Base-by-base conservation (phyloP, 2,113 vertebrate genomes). In the Excalfactoria chinensis region DNA sequence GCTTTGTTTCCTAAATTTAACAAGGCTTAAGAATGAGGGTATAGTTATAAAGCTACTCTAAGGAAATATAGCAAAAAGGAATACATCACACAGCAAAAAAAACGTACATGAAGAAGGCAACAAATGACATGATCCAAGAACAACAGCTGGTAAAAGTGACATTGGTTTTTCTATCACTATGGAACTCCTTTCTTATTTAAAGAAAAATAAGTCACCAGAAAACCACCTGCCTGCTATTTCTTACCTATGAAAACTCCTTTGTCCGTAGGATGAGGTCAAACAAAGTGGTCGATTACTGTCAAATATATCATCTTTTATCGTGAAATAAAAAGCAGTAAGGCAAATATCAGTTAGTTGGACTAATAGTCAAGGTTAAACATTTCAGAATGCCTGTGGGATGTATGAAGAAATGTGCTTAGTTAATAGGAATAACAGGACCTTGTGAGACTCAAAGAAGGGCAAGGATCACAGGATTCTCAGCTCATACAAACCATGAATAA, bases 401-500 rank as follows among this genome's bases (percentile, higher is more conserved):
- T 34, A 84, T 49, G 70, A 88, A 95, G 71, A 91, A 94, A 79
- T 63, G 74, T 48, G 64, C 41, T 56, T 69, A 64, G 56, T 51
- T 34, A 86, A 69, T 37, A 92, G 60, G 48, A 94, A n/a, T 60
- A 86, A 81, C 69, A 93, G 20, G 71, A 81, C 67, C 70, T 80
- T 80, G 51, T 76, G 26, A 95, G 72, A 89, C n/a, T 84, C 64
- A 80, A 66, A 37, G 68, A 69, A 92, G 19, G 75, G 62, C 68
- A 77, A 68, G 22, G 53, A 92, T 94, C 89, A 90, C 60, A 88
- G 35, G 79, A 83, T 71, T 94, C 68, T 66, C 82, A 83, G 87
- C 67, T 93, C 75, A 86, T 9, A 89, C 25, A 92, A 92, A 62
- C 63, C 78, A 84, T 87, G 90, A 94, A 89, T 83, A 87, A 94